Evolutionary conservation across 2,888 invertebrate species (phyloP).

Genomic region (Platycheirus rosarum): DNA sequence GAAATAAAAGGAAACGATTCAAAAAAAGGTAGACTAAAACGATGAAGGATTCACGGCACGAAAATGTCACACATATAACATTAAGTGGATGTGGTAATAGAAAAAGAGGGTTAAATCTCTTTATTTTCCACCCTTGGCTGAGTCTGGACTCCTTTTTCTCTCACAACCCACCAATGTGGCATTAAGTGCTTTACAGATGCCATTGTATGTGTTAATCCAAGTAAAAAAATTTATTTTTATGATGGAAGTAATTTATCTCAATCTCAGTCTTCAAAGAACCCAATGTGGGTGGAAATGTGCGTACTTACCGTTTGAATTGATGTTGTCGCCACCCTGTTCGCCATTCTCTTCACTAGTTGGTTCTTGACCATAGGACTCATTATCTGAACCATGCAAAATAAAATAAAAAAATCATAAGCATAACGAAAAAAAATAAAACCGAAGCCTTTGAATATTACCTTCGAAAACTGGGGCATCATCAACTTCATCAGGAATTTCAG

Average conservation of each 20-base stretch:
- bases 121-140: conserved; percentile 60
- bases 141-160: conserved; percentile 16
- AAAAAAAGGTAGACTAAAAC: conserved; percentile 17
- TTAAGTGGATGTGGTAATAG: conserved; percentile 41
- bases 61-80: conserved; percentile 53
- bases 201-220: conserved; percentile 72
- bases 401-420: conserved; percentile 68
- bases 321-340: conserved; percentile 74
- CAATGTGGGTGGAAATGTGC: conserved; percentile 45
- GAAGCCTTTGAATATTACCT: conserved; percentile 80
- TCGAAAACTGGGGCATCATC: conserved; percentile 81
- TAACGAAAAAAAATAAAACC: conserved; percentile 75
- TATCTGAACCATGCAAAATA: conserved; percentile 76
- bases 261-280: conserved; percentile 34
- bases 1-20: conserved; percentile 35
- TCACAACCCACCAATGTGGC: conserved; percentile 51
- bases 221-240: conserved; percentile 56
- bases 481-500: conserved; percentile 76
- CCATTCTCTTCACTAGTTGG: conserved; percentile 76
- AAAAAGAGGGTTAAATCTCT: conserved; percentile 51
- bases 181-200: conserved; percentile 65
- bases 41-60: conserved; percentile 62
- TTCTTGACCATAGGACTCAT: conserved; percentile 77
- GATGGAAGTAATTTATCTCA: conserved; percentile 69
- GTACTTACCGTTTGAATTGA: conserved; percentile 80